phyloP scores from a whole-genome alignment of 2,797 vertebrate genomes.

The Myoxocephalus aenaeus region DNA sequence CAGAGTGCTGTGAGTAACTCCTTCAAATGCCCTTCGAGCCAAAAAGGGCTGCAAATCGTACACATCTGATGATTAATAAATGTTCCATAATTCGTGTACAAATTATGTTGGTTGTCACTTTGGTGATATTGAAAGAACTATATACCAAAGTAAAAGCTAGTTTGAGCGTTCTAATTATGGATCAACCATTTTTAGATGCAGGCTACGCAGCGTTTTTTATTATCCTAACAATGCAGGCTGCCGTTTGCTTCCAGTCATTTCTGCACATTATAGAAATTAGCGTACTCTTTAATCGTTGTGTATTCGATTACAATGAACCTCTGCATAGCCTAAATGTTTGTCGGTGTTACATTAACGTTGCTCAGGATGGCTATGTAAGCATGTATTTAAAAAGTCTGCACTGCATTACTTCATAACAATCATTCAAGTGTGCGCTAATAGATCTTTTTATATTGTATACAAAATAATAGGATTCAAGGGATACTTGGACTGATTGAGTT shows the following conservation, averaged over 20 bases:
- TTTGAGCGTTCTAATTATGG: neutral
- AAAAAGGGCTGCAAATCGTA: conserved; percentile 1
- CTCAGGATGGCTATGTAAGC: neutral
- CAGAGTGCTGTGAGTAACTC: conserved; percentile 8
- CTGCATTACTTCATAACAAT: neutral
- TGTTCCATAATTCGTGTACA: neutral
- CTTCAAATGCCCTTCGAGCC: neutral
- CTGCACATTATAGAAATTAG: conserved; percentile 37
- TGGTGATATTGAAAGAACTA: neutral
- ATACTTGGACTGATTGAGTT: neutral
- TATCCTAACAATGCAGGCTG: neutral
- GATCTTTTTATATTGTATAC: neutral
- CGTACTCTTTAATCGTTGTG: conserved; percentile 23
- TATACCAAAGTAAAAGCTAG: neutral
- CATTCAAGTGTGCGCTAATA: neutral
- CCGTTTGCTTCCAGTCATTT: conserved; percentile 18
- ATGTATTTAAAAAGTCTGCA: conserved; percentile 11
- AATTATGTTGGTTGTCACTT: neutral
- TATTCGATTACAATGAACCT: conserved; percentile 12
- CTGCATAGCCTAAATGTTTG: conserved; percentile 1
- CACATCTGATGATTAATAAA: neutral
- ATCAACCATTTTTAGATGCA: conserved; percentile 10
- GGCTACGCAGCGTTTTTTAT: neutral
- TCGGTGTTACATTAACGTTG: conserved; percentile 21
- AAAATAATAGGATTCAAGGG: neutral